Base-by-base conservation (phyloP, 2,113 vertebrate species). In the Macroglossus sobrinus region DNA sequence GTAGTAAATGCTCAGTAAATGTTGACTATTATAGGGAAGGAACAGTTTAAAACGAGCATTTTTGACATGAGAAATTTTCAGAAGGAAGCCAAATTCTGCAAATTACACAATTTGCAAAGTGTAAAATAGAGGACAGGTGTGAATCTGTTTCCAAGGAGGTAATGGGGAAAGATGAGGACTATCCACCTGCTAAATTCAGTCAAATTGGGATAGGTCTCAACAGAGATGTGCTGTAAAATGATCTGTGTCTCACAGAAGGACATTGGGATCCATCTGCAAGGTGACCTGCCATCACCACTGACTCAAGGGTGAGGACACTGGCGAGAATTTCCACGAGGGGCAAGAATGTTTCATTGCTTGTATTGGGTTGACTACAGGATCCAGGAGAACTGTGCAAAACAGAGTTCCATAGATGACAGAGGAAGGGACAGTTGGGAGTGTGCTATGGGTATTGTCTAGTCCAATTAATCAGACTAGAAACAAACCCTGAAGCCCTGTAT, bases 81-180 rank as follows among this genome's bases (percentile, higher is more conserved):
- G 86, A 76, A 61, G n/a, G 61, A 96, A 89, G 30, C n/a, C 66
- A 89, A 33, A n/a, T 76, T 96, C 45, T 88, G 53, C 15, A 50
- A 50, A 50, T 50, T 84, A 8, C 40, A 26, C 45, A 30, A 89
- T 84, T 74, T 80, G 26, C 14, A 88, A 91, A 53, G 6, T 55
- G 40, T 72, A 66, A 89, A 66, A 57, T 33, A 68, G 84, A 93
- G 55, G 11, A 53, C 53, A 78, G 11, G 7, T 55, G 11, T 72
- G 47, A 91, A 64, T n/a, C n/a, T 81, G 55, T 38, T 93, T 95
- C 28, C 43, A 50, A 24, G 35, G 28, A 81, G 18, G 43, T 71
- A 21, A 64, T 55, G 1, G 8, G 50, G 7, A 84, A 35, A 72
- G 26, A 22, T n/a, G 18, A 50, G 33, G 35, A 33, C 5, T 38